Evolutionary conservation across 2,888 invertebrate species (phyloP), one percentile per base, ranked within the genome.

Genomic region (Aphrophora alni): DNA sequence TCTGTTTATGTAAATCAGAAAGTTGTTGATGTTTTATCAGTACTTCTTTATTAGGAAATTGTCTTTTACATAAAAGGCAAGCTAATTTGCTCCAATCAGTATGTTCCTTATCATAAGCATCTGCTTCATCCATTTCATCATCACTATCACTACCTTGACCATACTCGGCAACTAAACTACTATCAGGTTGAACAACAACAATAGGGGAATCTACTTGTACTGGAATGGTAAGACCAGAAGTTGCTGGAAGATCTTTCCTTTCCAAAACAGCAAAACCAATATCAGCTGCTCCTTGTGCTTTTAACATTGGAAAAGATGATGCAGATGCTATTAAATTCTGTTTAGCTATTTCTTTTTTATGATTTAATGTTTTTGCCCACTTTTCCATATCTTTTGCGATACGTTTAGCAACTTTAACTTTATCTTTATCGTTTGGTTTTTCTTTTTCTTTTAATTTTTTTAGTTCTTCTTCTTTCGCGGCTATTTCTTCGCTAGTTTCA

Each of bases 341-440:
- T 81, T 90, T 88, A 28, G 90, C 88, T 83, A 88, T 88, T 83
- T 97, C 96, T 88, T 98, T 98, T 89, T 97, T 97, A 88, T 98
- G 98, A 88, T 99, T 99, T 83, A 98, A 89, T 14, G 97, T 97
- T 86, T 98, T 97, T 0, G 99, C 99, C 99, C 99, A 99, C 81
- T 94, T 92, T 87, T 94, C 95, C 96, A 96, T 96, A 85, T 96
- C 95, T 88, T 98, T 98, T 0, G 98, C 98, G 85, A 98, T 98
- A 88, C 98, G 97, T 88, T 98, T 98, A 5, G 98, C 98, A 14
- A 97, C 97, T 89, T 98, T 98, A 0, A 97, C 98, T 89, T 98
- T 98, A 86, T 98, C 98, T 82, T 95, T 95, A 85, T 96, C 96
- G 72, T 92, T 87, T 59, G 77, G 75, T 84, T 88, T 93, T 85